Base-by-base conservation (phyloP, 2,113 vertebrate genomes). In the Muscicapa adusta region DNA sequence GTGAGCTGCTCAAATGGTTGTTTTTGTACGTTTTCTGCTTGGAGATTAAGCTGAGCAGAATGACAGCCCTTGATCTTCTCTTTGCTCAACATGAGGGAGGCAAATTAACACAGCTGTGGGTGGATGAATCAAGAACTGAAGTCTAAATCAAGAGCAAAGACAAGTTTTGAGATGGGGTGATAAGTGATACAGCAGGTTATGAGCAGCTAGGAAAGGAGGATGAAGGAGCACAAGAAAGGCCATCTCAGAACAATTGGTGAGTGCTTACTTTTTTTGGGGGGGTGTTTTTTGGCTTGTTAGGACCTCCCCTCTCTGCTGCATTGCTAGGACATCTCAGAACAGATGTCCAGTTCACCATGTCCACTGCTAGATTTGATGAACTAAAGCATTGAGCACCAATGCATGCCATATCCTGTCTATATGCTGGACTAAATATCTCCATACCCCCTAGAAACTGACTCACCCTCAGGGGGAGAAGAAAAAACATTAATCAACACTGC, bases 41-140 rank as follows among this genome's bases (percentile, higher is more conserved):
- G 48, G 67, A 94, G 78, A 96, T 91, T 74, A 88, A 93, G 51
- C 61, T 1, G 8, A 76, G 72, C n/a, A 85, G 79, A 93, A 88
- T 94, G 91, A 95, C 93, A 95, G 88, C 60, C 82, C 85, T 89
- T 91, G 79, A 91, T 96, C 56, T 93, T 78, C 79, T 93, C 87
- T 89, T 65, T 91, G 56, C 79, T 93, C 48, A 80, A 38, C 36
- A 81, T 28, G 94, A 91, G 66, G 88, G 94, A 97, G 91, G 94
- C 38, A 93, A 91, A 91, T 96, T 97, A 94, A 80, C 60, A 81
- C 79, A 83, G 73, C 42, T 0, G 93, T 96, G 65, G 94, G 90
- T 85, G 82, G 92, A 91, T 86, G 40, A 94, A 94, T 93, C 57
- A 88, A 94, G 82, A 95, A 67, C 51, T 84, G 68, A 88, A 94